Conservation (phyloP, 2,888 invertebrate species). For the Quadriops clusia region DNA sequence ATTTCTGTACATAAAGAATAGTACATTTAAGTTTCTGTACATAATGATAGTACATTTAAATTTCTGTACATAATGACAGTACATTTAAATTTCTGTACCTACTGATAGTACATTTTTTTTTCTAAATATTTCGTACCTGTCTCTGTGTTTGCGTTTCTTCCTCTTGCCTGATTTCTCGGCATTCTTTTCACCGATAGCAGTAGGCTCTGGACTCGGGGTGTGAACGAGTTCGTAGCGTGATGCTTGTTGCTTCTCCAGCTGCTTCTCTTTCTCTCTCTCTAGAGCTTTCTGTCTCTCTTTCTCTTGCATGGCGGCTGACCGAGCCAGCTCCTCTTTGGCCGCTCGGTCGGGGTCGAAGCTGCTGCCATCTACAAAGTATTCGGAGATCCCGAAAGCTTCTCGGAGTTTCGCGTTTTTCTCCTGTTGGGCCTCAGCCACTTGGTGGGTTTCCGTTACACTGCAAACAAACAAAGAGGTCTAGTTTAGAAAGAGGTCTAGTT, state of each 20-base stretch:
- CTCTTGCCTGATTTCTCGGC: slow-evolving; percentile 56
- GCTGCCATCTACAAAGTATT: slow-evolving; percentile 87
- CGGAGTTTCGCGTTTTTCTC: slow-evolving; percentile 88
- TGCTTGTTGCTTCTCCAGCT: slow-evolving; percentile 35
- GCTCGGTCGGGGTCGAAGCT: slow-evolving; percentile 76
- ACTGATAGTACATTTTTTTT: too few relatives aligned
- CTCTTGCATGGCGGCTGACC: slow-evolving; percentile 36
- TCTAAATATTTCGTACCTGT: too few relatives aligned
- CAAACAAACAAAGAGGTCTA: slow-evolving; percentile 19
- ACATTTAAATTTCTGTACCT: too few relatives aligned
- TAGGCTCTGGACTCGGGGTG: slow-evolving; percentile 56
- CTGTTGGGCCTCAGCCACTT: slow-evolving; percentile 90
- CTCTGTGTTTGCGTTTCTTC: too few relatives aligned
- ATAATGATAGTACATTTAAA: too few relatives aligned
- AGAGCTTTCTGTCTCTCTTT: slow-evolving; percentile 28
- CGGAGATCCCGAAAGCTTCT: slow-evolving; percentile 90
- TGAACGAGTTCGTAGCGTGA: slow-evolving; percentile 58
- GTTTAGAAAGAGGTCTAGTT: too few relatives aligned
- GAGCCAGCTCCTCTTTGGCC: slow-evolving; percentile 45
- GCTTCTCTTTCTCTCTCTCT: slow-evolving; percentile 41
- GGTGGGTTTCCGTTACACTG: slow-evolving; percentile 91
- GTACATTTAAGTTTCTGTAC: too few relatives aligned
- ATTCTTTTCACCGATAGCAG: slow-evolving; percentile 31
- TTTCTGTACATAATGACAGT: too few relatives aligned
- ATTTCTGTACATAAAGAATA: too few relatives aligned